Base-by-base conservation (phyloP, 2,113 vertebrate species). In the Oophaga pumilio region DNA sequence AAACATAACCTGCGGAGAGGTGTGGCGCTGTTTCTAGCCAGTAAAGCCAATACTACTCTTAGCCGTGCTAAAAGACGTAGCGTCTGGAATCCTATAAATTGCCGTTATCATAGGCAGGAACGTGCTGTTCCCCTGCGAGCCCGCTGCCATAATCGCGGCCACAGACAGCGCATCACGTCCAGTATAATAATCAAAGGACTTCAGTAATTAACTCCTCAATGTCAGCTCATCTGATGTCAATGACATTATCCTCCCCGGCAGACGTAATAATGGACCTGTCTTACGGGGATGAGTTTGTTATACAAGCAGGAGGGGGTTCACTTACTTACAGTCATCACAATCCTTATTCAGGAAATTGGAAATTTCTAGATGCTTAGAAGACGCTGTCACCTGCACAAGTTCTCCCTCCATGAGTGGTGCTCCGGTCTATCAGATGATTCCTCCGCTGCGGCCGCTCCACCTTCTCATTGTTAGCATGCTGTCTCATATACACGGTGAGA, bases 131-230 rank as follows among this genome's bases (percentile, higher is more conserved):
- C 64, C 57, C 57, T 79, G 62, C 15, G 8, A 50, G 8, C 57
- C 8, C 0, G 10, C 78, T 18, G 49, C 76, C 76, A 12, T 69
- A 76, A 87, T 87, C 64, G 76, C 69, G 71, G 26, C 9, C 76
- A 14, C 17, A 80, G 76, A 87, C 85, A 87, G 22, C 49, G 10
- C 80, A 57, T 52, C 24, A 53, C 33, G 68, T 79, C 28, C 74
- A 68, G 28, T 80, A 80, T 69, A 80, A 79, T 87, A 69, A 87
- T 87, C 85, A 69, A 87, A 57, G 43, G 56, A 12, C 8, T 50
- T 53, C 76, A 79, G 79, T 86, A 86, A 86, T 86, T 78, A 86
- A 86, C 33, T 86, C 85, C 20, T 69, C 85, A 79, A 68, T 53
- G 24, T 28, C 62, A 80, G 76, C 57, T 86, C 85, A 79, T 86